Conservation (phyloP, 2,888 invertebrate species). For the Eupithecia insigniata region DNA sequence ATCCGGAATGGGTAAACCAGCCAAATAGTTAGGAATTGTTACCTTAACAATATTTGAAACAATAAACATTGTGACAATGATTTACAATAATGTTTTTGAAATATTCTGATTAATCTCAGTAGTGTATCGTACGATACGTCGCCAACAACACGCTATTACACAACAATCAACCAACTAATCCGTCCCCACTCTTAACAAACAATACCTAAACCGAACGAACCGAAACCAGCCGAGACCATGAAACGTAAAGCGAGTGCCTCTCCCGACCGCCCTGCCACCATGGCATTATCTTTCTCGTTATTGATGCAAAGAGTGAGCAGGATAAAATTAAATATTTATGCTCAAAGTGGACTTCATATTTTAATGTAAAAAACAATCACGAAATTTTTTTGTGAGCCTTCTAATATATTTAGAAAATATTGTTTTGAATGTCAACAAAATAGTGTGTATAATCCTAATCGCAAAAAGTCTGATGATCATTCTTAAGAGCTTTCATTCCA, state of each 20-base stretch:
- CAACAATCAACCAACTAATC: background rate
- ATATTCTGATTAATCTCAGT: background rate
- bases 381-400: background rate
- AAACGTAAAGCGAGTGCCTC: background rate
- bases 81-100: background rate
- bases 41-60: slow-evolving; percentile 90
- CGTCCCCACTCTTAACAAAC: background rate
- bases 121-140: slow-evolving; percentile 1
- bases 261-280: background rate
- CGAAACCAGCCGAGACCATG: too few species aligned
- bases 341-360: background rate
- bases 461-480: too few species aligned
- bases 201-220: background rate
- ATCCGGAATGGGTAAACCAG: slow-evolving; percentile 92
- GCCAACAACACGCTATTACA: slow-evolving; percentile 1
- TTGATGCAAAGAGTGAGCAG: background rate
- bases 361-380: background rate
- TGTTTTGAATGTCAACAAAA: background rate
- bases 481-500: too few species aligned
- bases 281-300: background rate
- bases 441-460: too few species aligned
- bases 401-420: background rate
- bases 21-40: slow-evolving; percentile 92
- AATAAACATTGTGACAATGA: slow-evolving; percentile 85
- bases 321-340: background rate